Evolutionary conservation across 2,888 invertebrate species (phyloP), one percentile per base, ranked within the genome.

Genomic region (Scaptomyza tumidula): DNA sequence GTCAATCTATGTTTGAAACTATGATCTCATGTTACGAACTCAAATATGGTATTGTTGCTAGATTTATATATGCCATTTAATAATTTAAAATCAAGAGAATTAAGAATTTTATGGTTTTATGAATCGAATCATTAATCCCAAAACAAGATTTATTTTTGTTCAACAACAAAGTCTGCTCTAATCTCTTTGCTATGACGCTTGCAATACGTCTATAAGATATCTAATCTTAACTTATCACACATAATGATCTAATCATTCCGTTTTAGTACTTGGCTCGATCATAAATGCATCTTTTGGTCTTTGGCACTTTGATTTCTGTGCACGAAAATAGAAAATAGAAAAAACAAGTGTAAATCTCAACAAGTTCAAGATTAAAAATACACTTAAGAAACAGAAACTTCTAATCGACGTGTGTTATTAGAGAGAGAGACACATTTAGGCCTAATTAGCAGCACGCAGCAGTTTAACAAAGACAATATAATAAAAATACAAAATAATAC

Each of bases 401-500:
- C 24, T 3, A 24, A 2, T 24, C 24, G 24, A 24, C 24, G 5
- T 24, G 24, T 29, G 29, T 29, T 29, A 24, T 29, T 29, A 24
- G 24, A 24, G 2, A 27, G 31, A 19, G 24, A 14, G 33, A 16
- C 35, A 6, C 24, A 11, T 10, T 27, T 43, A 55, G 46, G 14
- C 35, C 71, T 75, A 71, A 75, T 74, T 74, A 74, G 39, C 71
- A 6, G 29, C 74, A 74, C 75, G 75, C 74, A 74, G 71, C 58
- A 49, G 49, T 49, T 74, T 16, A 75, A 74, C 70, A 70, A 75
- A 66, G 43, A 49, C 35, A 67, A 60, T 53, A 35, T 24, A 50
- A 33, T 19, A 19, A 19, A 19, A 35, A 50, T 35, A 48, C 9
- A 29, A 19, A 19, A 19, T 19, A 19, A 19, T 19, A 19, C 1